phyloP scores from a whole-genome alignment of 1,140 invertebrate genomes.

The Zaprionus vittiger region DNA sequence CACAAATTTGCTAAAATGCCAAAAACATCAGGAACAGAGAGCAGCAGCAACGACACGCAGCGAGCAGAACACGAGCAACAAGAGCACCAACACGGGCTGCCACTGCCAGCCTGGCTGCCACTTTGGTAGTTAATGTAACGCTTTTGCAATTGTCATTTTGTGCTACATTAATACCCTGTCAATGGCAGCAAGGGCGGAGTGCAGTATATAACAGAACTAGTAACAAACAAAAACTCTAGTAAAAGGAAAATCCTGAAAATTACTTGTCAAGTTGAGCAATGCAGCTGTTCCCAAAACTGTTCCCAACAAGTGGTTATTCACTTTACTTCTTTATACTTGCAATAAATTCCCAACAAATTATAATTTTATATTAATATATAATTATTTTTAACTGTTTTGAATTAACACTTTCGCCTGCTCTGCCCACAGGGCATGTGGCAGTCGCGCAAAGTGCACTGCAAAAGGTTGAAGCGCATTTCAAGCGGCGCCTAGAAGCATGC shows the following conservation, averaged over 20 bases:
- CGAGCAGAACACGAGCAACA: constrained; percentile 23
- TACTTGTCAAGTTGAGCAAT: not conserved
- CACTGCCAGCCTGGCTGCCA: constrained; percentile 21
- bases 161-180: constrained; percentile 33
- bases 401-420: not conserved
- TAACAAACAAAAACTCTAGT: not conserved
- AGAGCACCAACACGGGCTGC: not conserved
- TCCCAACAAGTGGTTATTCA: not conserved
- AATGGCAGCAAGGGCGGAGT: not conserved
- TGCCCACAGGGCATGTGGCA: not conserved
- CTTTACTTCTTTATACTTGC: not conserved
- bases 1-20: constrained; percentile 54
- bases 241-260: not conserved
- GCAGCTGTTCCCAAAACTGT: not conserved
- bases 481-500: constrained; percentile 42
- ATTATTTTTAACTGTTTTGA: not conserved
- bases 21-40: constrained; percentile 46
- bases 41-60: not conserved
- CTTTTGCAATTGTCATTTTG: constrained; percentile 35
- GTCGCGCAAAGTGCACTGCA: not conserved
- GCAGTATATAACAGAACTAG: not conserved
- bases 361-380: not conserved
- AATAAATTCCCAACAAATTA: not conserved
- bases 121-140: constrained; percentile 54
- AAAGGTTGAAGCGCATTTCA: not conserved